These are phyloP conservation scores for Leptonema lineaticorne DNA, from an alignment of 1,140 invertebrate species.

Conservation along the genomic window DNA sequence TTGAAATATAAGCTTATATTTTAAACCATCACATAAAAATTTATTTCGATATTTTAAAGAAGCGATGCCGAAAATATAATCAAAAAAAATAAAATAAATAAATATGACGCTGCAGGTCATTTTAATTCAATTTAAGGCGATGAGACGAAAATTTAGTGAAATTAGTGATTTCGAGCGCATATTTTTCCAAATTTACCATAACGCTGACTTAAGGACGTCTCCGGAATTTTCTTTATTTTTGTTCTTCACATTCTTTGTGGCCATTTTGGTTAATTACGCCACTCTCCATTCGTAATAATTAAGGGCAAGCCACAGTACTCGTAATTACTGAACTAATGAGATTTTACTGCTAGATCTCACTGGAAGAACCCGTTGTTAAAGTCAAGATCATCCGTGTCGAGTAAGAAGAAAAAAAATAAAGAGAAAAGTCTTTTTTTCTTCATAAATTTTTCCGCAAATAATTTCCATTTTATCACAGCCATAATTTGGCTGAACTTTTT, in stretches of 20 bases:
- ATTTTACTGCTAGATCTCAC: slow-evolving; percentile 15
- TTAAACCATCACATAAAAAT: too few relatives aligned
- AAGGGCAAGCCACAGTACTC: neutral
- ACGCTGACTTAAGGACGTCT: neutral
- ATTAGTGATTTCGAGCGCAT: neutral
- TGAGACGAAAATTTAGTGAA: neutral
- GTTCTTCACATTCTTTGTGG: slow-evolving; percentile 2
- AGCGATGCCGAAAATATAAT: too few relatives aligned
- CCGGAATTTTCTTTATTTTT: neutral
- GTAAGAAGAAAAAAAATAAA: too few relatives aligned
- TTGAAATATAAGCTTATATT: too few relatives aligned
- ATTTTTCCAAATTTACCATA: neutral
- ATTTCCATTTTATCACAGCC: too few relatives aligned
- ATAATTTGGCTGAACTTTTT: too few relatives aligned
- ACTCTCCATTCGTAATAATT: slow-evolving; percentile 29
- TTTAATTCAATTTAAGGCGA: slow-evolving; percentile 3
- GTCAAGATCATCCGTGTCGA: slow-evolving; percentile 13
- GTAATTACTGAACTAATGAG: slow-evolving; percentile 26
- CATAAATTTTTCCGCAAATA: too few relatives aligned
- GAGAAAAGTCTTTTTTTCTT: too few relatives aligned
- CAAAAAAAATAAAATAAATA: too few relatives aligned
- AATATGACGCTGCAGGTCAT: neutral
- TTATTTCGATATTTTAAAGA: too few relatives aligned
- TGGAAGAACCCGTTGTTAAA: neutral
- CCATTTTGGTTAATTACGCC: slow-evolving; percentile 25